Evolutionary conservation across 2,113 vertebrate species (phyloP).

Genomic region (Etia nguti): DNA sequence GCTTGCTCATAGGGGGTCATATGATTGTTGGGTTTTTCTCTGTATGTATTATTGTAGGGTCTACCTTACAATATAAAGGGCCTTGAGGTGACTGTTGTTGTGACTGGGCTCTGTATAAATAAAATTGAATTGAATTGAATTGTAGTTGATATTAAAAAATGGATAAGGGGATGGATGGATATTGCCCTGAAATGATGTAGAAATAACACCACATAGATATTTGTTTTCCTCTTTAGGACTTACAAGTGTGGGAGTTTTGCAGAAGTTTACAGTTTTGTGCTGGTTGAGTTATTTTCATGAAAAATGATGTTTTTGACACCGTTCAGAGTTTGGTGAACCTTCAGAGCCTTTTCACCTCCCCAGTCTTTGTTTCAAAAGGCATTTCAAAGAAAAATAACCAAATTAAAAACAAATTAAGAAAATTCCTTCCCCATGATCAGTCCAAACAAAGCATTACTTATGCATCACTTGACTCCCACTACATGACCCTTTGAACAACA

Average conservation of each 20-base stretch:
- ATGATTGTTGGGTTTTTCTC: neutral
- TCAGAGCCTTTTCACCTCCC: neutral
- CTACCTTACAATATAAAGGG: neutral
- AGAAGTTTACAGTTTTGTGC: neutral
- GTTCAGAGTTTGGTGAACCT: neutral
- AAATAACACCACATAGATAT: neutral
- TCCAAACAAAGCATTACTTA: conserved; percentile 63
- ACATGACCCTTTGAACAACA: conserved; percentile 54
- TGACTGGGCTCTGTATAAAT: neutral
- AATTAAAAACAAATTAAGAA: conserved; percentile 54
- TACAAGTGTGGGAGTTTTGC: neutral
- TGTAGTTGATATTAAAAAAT: neutral
- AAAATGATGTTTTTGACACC: neutral
- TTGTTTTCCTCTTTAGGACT: neutral
- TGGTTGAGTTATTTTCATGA: neutral
- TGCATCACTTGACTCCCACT: conserved; percentile 61
- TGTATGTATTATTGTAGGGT: neutral
- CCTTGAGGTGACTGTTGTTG: rapidly evolving
- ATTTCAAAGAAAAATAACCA: conserved; percentile 45
- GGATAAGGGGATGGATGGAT: neutral
- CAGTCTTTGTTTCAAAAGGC: conserved; percentile 15
- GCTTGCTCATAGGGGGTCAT: neutral
- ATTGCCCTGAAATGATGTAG: neutral
- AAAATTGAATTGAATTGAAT: neutral
- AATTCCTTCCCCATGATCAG: conserved; percentile 41